Percentiles rank a stretch among this genome's conserved stretches.
Conservation (phyloP, 2,888 invertebrate species). For the Lucinisca nassula region DNA sequence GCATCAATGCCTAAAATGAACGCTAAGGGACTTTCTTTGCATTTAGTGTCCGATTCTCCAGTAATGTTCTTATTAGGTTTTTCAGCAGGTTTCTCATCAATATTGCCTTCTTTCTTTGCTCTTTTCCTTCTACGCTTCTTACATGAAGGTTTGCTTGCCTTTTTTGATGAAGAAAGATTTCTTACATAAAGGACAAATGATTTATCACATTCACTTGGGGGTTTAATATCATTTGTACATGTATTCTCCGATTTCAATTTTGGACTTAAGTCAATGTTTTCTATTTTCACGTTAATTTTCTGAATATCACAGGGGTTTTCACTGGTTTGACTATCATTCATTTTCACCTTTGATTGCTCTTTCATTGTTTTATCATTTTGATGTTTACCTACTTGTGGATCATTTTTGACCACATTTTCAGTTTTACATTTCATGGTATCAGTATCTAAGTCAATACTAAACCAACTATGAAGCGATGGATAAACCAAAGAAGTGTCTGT, state of each 20-base stretch:
- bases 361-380: background rate
- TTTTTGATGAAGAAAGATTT: slow-evolving; percentile 43
- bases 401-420: background rate
- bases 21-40: slow-evolving; percentile 49
- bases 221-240: background rate
- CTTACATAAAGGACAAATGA: slow-evolving; percentile 53
- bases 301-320: background rate
- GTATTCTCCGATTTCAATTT: background rate
- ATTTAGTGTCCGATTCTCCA: background rate
- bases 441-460: slow-evolving; percentile 47
- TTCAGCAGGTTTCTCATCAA: background rate
- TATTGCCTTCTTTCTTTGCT: slow-evolving; percentile 40
- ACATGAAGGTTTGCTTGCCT: slow-evolving; percentile 61
- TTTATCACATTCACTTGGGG: background rate
- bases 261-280: background rate
- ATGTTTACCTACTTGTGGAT: background rate
- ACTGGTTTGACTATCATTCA: background rate
- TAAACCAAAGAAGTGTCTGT: background rate
- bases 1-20: slow-evolving; percentile 70
- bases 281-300: background rate
- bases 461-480: slow-evolving; percentile 50
- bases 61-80: background rate
- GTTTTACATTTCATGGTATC: slow-evolving; percentile 20
- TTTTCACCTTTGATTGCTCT: background rate
- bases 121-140: slow-evolving; percentile 71